Evolutionary conservation across 2,888 invertebrate species (phyloP).

Genomic region (Campaea margaritaria): DNA sequence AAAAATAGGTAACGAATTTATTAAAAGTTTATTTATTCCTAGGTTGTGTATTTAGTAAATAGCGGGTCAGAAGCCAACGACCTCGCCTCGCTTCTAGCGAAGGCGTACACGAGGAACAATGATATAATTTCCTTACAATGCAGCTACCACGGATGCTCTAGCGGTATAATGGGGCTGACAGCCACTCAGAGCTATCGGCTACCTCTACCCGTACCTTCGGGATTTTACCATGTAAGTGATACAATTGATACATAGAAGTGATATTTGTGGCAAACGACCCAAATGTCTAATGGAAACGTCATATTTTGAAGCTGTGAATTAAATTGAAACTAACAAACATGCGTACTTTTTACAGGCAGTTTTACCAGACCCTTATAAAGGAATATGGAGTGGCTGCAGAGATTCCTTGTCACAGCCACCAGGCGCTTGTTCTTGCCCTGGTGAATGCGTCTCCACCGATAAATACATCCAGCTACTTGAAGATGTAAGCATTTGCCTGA

Average conservation of each 20-base stretch:
- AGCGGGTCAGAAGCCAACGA: conserved; percentile 99
- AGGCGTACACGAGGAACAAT: conserved; percentile 92
- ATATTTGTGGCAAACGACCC: too few relatives aligned
- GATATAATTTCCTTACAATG: conserved; percentile 95
- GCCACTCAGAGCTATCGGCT: conserved; percentile 92
- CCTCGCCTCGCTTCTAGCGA: conserved; percentile 94
- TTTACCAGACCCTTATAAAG: conserved; percentile 96
- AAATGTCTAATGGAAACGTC: too few relatives aligned
- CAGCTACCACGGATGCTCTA: conserved; percentile 96
- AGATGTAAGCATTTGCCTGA: conserved; percentile 66
- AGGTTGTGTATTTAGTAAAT: conserved; percentile 97
- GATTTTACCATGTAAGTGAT: conserved; percentile 90
- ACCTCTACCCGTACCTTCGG: conserved; percentile 88
- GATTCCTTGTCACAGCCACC: conserved; percentile 93
- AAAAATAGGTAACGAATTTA: not conserved
- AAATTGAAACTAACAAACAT: too few relatives aligned
- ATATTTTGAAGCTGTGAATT: too few relatives aligned
- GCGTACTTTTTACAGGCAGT: conserved; percentile 85
- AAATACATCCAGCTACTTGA: conserved; percentile 93
- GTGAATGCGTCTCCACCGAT: conserved; percentile 89
- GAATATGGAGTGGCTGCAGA: conserved; percentile 97
- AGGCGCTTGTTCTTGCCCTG: conserved; percentile 88
- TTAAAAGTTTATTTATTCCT: conserved; percentile 26
- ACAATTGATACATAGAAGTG: not conserved
- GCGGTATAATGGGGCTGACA: conserved; percentile 92